phyloP scores from a whole-genome alignment of 2,797 vertebrate genomes.

The Cyprinodon diabolis region DNA sequence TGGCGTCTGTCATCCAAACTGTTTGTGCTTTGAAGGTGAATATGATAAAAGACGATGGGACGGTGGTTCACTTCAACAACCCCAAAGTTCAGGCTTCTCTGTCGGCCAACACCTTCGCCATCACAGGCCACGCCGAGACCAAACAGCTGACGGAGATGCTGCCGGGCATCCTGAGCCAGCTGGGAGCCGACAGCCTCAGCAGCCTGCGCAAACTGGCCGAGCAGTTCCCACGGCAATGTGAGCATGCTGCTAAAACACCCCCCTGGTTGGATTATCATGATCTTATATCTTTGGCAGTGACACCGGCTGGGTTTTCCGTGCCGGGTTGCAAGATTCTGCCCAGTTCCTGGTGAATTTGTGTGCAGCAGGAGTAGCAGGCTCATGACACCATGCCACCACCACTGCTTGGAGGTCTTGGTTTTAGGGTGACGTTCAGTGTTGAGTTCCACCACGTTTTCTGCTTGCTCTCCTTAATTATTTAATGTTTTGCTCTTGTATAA shows the following conservation, averaged over 20 bases:
- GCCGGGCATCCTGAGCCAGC: constrained; percentile 97
- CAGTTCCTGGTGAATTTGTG: too few relatives aligned
- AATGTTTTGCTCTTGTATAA: neutral
- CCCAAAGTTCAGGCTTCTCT: constrained; percentile 98
- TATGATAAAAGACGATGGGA: constrained; percentile 98
- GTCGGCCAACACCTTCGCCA: constrained; percentile 97
- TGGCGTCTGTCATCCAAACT: neutral
- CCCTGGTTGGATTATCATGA: neutral
- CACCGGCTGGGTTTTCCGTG: too few relatives aligned
- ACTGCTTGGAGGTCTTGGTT: too few relatives aligned
- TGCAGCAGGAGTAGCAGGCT: too few relatives aligned
- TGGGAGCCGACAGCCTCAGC: constrained; percentile 96
- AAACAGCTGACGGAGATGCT: constrained; percentile 99
- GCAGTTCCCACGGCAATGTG: constrained; percentile 97
- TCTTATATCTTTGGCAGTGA: too few relatives aligned
- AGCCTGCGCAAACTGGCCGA: constrained; percentile 98
- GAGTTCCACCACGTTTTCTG: neutral
- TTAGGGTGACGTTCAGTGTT: too few relatives aligned
- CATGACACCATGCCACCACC: too few relatives aligned
- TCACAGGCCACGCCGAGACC: constrained; percentile 96
- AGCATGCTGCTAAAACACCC: neutral
- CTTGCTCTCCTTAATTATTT: neutral
- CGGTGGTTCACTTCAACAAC: constrained; percentile 99
- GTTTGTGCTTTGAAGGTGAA: constrained; percentile 84
- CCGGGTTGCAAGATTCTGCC: too few relatives aligned